A percentile compares a stretch with the other conserved stretches of the same genome.
phyloP scores from a whole-genome alignment of 2,888 invertebrate genomes.

The Tinea semifulvella region DNA sequence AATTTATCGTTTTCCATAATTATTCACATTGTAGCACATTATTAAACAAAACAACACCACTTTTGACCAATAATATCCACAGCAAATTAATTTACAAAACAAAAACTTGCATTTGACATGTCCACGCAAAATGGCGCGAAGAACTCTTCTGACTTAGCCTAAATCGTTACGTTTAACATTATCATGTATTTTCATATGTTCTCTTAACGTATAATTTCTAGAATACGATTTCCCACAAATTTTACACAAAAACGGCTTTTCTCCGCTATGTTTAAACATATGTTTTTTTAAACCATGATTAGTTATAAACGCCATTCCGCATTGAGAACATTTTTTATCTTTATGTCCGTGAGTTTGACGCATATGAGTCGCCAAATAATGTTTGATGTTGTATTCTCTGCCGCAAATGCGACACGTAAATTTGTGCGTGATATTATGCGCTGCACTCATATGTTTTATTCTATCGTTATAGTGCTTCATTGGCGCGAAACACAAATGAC shows the following conservation, averaged over 20 bases:
- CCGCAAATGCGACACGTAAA: slow-evolving; percentile 45
- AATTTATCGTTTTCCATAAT: too few relatives aligned
- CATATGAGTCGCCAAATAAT: slow-evolving; percentile 50
- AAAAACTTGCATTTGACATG: too few relatives aligned
- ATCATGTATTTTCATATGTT: slow-evolving; percentile 28
- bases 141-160: not conserved
- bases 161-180: not conserved
- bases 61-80: too few relatives aligned
- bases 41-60: too few relatives aligned
- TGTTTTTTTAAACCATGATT: slow-evolving; percentile 56
- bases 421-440: slow-evolving; percentile 44
- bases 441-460: slow-evolving; percentile 53
- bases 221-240: slow-evolving; percentile 43
- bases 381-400: slow-evolving; percentile 46
- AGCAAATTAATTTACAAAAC: too few relatives aligned
- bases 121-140: not conserved
- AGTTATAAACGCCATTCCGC: slow-evolving; percentile 56
- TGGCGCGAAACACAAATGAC: slow-evolving; percentile 46
- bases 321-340: slow-evolving; percentile 53
- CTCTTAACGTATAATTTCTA: slow-evolving; percentile 32
- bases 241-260: slow-evolving; percentile 42
- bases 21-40: too few relatives aligned
- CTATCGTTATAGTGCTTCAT: slow-evolving; percentile 56
- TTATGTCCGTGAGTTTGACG: slow-evolving; percentile 51
- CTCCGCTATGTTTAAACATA: slow-evolving; percentile 47